phyloP scores from a whole-genome alignment of 2,797 vertebrate species.

The Phylloscopus collybita region DNA sequence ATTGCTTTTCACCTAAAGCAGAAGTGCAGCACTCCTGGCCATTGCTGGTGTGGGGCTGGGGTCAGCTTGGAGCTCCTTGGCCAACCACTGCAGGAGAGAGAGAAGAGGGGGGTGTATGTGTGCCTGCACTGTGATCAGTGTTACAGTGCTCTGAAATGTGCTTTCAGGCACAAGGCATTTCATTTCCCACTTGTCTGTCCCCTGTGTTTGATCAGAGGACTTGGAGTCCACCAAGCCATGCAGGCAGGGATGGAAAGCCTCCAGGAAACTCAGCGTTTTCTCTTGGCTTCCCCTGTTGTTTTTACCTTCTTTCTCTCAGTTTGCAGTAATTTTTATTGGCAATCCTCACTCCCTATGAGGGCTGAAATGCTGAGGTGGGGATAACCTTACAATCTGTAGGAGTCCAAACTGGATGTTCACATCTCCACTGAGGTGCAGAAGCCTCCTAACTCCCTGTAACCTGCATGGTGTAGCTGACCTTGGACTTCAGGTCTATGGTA shows the following conservation, averaged over 20 bases:
- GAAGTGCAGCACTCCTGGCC: neutral
- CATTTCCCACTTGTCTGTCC: neutral
- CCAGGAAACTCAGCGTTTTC: conserved; percentile 33
- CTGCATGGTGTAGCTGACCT: neutral
- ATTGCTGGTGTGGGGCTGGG: neutral
- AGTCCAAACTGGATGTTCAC: neutral
- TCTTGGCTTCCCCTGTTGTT: neutral
- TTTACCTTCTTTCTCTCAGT: neutral
- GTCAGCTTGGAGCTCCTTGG: neutral
- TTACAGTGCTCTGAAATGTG: neutral
- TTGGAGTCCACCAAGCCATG: neutral
- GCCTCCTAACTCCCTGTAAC: neutral
- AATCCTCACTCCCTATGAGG: neutral
- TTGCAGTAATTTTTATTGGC: conserved; percentile 4
- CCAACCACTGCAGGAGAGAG: neutral
- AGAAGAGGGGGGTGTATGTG: neutral
- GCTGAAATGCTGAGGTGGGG: neutral
- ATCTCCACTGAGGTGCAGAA: neutral
- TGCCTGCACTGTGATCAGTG: accelerated
- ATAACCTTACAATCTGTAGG: neutral
- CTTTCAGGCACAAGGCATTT: neutral
- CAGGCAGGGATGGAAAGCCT: neutral
- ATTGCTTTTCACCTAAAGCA: neutral
- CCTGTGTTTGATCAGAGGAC: neutral
- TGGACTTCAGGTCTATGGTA: neutral